These are phyloP conservation scores for Aphelinus certus DNA, from an alignment of 1,140 invertebrate genomes.

Conservation along the genomic window DNA sequence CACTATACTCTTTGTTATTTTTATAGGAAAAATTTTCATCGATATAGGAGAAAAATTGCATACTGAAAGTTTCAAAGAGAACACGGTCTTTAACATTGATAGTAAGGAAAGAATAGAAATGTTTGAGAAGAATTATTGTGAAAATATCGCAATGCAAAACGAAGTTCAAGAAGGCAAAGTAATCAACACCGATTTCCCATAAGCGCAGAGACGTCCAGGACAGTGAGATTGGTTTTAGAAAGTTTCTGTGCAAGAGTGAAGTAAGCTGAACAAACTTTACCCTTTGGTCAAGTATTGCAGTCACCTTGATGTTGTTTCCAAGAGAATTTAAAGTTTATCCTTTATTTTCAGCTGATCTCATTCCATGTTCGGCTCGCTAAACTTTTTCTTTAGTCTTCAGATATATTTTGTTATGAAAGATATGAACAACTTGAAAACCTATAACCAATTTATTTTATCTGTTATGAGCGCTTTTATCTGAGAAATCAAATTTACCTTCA, in stretches of 20 bases:
- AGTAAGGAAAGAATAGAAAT: background rate
- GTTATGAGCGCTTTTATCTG: no score
- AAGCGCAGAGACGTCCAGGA: conserved; percentile 16
- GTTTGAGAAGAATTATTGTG: background rate
- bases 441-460: no score
- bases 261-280: conserved; percentile 19
- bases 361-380: conserved; percentile 2
- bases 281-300: conserved; percentile 30
- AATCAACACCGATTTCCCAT: conserved; percentile 36
- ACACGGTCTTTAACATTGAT: background rate
- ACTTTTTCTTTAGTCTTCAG: background rate
- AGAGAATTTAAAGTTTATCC: conserved; percentile 32
- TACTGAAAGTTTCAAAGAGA: background rate
- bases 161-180: conserved; percentile 16
- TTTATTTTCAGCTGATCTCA: conserved; percentile 27
- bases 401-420: background rate
- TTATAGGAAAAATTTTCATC: no score
- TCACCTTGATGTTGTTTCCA: conserved; percentile 22
- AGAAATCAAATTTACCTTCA: no score
- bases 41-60: no score
- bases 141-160: conserved; percentile 15
- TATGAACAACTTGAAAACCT: no score
- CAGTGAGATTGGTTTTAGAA: conserved; percentile 34
- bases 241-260: conserved; percentile 8
- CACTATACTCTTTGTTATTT: no score